Percentiles rank a stretch among this genome's conserved stretches.
Conservation (phyloP, 2,797 vertebrate species). For the Anabacerthia variegaticeps region DNA sequence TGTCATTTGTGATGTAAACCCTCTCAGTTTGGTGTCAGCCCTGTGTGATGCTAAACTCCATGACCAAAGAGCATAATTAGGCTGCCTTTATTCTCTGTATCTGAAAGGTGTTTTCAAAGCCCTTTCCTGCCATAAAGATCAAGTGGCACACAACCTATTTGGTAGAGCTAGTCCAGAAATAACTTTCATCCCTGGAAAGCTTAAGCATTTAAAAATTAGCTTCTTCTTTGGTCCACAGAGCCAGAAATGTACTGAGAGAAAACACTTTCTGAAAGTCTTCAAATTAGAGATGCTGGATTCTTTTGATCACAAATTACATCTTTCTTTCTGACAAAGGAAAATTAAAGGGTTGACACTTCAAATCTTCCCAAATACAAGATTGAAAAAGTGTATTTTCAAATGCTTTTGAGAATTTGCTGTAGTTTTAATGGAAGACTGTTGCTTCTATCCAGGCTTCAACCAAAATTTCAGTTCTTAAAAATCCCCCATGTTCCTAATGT, state of each 20-base stretch:
- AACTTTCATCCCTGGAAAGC: background rate
- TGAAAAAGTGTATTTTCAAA: background rate
- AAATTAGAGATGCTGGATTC: background rate
- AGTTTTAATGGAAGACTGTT: background rate
- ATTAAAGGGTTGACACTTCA: background rate
- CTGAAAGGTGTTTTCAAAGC: background rate
- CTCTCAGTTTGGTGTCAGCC: background rate
- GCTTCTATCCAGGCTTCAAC: background rate
- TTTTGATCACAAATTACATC: background rate
- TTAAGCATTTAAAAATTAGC: background rate
- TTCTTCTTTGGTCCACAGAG: background rate
- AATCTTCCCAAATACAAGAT: background rate
- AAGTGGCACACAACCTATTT: background rate
- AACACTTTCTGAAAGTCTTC: background rate
- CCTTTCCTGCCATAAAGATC: background rate
- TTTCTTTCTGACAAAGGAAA: constrained; percentile 1
- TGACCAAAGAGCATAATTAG: background rate
- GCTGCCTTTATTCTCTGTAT: background rate
- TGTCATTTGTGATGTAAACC: background rate
- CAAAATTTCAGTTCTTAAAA: background rate
- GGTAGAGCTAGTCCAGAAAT: background rate
- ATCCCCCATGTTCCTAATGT: background rate
- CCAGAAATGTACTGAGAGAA: background rate
- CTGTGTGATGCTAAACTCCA: background rate
- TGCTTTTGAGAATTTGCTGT: background rate